Evolutionary conservation across 2,888 invertebrate species (phyloP).

Genomic region (Troides aeacus): DNA sequence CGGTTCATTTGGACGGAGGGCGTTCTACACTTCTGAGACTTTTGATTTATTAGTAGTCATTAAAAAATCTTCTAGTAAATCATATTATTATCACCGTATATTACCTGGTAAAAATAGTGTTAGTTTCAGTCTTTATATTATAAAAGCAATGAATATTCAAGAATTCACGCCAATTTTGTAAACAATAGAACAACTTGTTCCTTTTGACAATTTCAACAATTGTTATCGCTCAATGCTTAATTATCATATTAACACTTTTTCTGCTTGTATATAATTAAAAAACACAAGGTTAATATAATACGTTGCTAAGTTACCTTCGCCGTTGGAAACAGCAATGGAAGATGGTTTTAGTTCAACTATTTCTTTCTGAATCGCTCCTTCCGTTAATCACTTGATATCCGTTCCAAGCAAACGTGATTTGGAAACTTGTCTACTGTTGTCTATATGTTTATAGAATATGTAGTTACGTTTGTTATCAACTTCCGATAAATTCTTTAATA

Average conservation of each 20-base stretch:
- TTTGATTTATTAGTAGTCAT: too few species aligned
- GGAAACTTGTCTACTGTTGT: neutral
- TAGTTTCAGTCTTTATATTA: neutral
- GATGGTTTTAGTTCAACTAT: neutral
- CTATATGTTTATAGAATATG: neutral
- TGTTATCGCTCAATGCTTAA: constrained; percentile 17
- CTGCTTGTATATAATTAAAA: neutral
- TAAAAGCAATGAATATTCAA: neutral
- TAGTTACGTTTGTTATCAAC: neutral
- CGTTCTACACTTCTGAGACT: too few species aligned
- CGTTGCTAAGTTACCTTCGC: neutral
- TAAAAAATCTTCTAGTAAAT: too few species aligned
- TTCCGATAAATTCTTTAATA: neutral
- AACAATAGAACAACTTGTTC: neutral
- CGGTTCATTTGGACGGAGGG: too few species aligned
- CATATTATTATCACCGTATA: neutral
- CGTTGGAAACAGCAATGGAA: neutral
- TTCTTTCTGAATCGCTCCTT: neutral
- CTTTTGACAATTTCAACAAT: neutral
- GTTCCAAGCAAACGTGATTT: neutral
- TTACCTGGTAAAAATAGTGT: neutral
- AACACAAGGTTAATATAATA: neutral
- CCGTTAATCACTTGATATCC: neutral
- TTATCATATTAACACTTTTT: constrained; percentile 11
- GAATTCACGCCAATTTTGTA: neutral